These are phyloP conservation scores for Protonemura montana DNA, from an alignment of 2,888 invertebrate species.

Conservation along the genomic window DNA sequence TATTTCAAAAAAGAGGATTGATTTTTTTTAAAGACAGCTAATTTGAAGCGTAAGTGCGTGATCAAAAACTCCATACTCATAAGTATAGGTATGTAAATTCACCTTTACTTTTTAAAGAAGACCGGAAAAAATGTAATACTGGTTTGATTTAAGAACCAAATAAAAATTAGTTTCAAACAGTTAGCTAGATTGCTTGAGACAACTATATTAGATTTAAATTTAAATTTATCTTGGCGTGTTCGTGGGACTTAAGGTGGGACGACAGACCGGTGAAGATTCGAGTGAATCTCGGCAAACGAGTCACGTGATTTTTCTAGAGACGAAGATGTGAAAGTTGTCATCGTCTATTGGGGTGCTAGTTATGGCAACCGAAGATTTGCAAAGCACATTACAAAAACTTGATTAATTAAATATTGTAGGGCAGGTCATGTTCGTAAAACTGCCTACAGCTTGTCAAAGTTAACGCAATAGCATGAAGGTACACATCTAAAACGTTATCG, in stretches of 20 bases:
- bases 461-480: background rate
- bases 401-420: slow-evolving; percentile 1
- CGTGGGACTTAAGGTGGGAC: background rate
- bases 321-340: slow-evolving; percentile 7
- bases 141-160: background rate
- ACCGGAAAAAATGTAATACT: background rate
- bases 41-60: too few species aligned
- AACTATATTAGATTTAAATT: background rate
- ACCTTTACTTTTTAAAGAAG: background rate
- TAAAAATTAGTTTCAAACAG: background rate
- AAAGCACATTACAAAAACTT: background rate
- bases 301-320: background rate
- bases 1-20: too few species aligned
- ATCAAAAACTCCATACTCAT: too few species aligned
- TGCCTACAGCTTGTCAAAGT: background rate
- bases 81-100: too few species aligned
- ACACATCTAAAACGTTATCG: background rate
- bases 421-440: slow-evolving; percentile 1
- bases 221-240: background rate
- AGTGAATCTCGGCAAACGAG: background rate
- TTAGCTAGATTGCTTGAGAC: background rate
- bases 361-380: background rate
- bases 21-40: too few species aligned
- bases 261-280: background rate
- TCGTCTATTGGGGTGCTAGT: background rate